These are phyloP conservation scores for Stenotaenia linearis DNA, from an alignment of 2,888 invertebrate species.

Conservation along the genomic window DNA sequence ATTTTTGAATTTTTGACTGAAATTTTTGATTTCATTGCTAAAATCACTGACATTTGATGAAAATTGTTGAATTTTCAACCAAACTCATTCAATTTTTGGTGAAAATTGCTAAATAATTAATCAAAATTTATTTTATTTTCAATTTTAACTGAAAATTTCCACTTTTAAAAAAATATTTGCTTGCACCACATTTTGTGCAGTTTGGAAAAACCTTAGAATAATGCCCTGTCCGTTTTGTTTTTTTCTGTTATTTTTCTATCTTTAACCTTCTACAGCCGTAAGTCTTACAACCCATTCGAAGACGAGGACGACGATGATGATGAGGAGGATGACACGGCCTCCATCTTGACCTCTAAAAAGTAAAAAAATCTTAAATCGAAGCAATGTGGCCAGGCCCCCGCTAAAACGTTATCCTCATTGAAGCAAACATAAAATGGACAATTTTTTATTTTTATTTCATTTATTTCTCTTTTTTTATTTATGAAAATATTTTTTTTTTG, in stretches of 20 bases:
- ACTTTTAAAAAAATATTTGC: no score
- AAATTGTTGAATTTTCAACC: no score
- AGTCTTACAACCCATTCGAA: slow-evolving; percentile 40
- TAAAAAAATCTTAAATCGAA: background rate
- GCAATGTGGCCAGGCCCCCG: background rate
- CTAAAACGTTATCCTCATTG: background rate
- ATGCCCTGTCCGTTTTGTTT: background rate
- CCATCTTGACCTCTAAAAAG: slow-evolving; percentile 46
- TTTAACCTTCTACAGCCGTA: slow-evolving; percentile 31
- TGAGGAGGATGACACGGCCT: slow-evolving; percentile 45
- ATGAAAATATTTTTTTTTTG: background rate
- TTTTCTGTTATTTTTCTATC: background rate
- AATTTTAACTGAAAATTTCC: no score
- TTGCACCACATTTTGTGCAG: no score
- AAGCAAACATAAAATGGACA: background rate
- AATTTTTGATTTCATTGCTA: no score
- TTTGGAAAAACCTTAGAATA: no score
- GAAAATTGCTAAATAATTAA: no score
- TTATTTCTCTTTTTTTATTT: background rate
- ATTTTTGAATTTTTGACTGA: no score
- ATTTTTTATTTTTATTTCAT: slow-evolving; percentile 3
- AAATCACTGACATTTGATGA: no score
- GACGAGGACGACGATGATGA: slow-evolving; percentile 39
- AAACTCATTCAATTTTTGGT: no score
- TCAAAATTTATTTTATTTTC: no score